A percentile compares a stretch with the other conserved stretches of the same genome.
These are phyloP conservation scores for Crioceris asparagi DNA, from an alignment of 2,888 invertebrate species.

Conservation along the genomic window DNA sequence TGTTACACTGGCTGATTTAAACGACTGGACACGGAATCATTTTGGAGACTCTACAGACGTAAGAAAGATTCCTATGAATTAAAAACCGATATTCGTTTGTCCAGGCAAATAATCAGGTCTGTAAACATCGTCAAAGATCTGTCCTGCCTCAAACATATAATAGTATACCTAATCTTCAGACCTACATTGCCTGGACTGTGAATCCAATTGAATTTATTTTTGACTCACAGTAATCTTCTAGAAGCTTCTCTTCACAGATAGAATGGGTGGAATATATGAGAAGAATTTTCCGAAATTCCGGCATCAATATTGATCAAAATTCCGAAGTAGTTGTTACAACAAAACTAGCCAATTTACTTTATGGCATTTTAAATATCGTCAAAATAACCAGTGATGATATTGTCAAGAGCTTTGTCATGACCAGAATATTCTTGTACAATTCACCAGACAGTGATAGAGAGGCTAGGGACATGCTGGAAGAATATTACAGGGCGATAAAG, in stretches of 20 bases:
- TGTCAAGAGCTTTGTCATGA: constrained; percentile 33
- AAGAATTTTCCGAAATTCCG: constrained; percentile 26
- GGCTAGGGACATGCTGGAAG: constrained; percentile 29
- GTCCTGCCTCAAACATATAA: no score
- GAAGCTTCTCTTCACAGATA: constrained; percentile 24
- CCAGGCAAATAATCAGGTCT: no score
- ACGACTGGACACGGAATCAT: constrained; percentile 23
- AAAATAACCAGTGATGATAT: constrained; percentile 24
- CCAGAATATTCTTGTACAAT: constrained; percentile 31
- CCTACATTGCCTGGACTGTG: no score
- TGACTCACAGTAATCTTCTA: not conserved
- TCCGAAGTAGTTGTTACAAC: constrained; percentile 21
- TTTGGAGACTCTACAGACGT: constrained; percentile 22
- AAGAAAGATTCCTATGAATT: no score
- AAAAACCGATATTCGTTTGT: no score
- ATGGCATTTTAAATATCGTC: constrained; percentile 31
- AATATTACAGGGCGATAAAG: constrained; percentile 26
- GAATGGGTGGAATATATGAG: constrained; percentile 35
- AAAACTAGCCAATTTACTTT: constrained; percentile 17
- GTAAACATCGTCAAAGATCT: no score
- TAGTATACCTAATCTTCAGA: no score
- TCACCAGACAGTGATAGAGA: constrained; percentile 31
- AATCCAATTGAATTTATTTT: no score
- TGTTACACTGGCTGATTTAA: constrained; percentile 19
- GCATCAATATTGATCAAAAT: constrained; percentile 24